A percentile compares a stretch with the other conserved stretches of the same genome.
Conservation (phyloP, 2,797 vertebrate genomes). For the Lates japonicus region DNA sequence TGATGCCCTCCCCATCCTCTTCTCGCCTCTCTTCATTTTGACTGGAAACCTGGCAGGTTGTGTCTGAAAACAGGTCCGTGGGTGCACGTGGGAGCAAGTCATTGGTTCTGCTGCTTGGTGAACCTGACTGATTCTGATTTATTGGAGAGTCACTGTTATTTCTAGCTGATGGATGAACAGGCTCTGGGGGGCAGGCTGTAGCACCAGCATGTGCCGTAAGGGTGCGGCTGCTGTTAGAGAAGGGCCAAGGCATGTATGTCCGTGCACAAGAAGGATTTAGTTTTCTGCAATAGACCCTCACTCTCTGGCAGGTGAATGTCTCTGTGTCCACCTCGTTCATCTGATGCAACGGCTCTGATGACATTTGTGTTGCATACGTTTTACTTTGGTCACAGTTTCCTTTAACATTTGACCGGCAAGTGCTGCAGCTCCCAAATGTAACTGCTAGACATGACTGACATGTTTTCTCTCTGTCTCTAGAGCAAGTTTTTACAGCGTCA, state of each 20-base stretch:
- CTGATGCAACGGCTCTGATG: not conserved
- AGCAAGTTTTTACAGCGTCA: not conserved
- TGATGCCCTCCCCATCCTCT: not conserved
- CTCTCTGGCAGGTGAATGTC: slow-evolving; percentile 83
- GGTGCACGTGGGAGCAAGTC: not conserved
- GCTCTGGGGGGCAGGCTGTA: slow-evolving; percentile 1
- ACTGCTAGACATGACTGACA: slow-evolving; percentile 1
- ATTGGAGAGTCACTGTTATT: not conserved
- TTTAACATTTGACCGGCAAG: not conserved
- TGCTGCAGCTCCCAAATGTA: not conserved
- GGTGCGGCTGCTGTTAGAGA: slow-evolving; percentile 43
- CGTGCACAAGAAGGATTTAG: slow-evolving; percentile 79
- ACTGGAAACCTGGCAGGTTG: not conserved
- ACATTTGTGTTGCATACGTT: not conserved
- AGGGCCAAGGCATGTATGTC: slow-evolving; percentile 82
- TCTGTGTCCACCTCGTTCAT: slow-evolving; percentile 23
- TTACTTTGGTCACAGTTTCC: slow-evolving; percentile 7
- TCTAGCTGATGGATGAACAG: not conserved
- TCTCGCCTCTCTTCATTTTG: not conserved
- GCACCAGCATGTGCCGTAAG: not conserved
- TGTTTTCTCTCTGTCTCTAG: not conserved
- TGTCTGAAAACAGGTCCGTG: not conserved
- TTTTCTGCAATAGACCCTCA: slow-evolving; percentile 59
- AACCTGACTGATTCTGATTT: slow-evolving; percentile 14
- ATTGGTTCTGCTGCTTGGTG: not conserved